phyloP scores from a whole-genome alignment of 2,113 vertebrate species.

The Cyprinus carpio region DNA sequence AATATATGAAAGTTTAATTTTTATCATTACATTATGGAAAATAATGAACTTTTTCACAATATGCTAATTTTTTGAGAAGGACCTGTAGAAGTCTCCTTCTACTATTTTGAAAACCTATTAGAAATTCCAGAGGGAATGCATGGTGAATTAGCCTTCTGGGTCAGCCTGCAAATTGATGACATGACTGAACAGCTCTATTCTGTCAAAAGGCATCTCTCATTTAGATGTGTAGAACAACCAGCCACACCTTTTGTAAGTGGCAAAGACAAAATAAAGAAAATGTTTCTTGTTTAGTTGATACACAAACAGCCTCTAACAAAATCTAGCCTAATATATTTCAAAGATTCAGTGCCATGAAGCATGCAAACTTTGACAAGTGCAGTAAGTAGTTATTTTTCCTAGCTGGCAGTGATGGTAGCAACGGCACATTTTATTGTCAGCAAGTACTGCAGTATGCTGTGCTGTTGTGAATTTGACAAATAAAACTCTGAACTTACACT shows the following conservation, averaged over 20 bases:
- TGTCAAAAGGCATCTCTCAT: not conserved
- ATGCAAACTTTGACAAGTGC: not conserved
- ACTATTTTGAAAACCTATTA: not conserved
- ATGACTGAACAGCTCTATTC: not conserved
- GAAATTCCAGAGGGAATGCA: conserved; percentile 15
- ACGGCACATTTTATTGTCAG: not conserved
- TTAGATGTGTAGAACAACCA: not conserved
- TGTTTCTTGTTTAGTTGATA: conserved; percentile 13
- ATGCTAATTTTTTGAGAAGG: no score
- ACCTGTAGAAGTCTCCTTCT: not conserved
- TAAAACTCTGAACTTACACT: not conserved
- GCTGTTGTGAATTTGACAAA: not conserved
- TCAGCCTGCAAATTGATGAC: conserved; percentile 6
- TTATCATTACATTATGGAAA: no score
- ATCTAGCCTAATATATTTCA: not conserved
- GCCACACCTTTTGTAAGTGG: not conserved
- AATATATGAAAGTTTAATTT: no score
- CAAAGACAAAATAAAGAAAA: not conserved
- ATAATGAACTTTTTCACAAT: no score
- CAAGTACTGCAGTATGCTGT: not conserved
- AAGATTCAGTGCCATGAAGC: not conserved
- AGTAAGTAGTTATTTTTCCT: not conserved
- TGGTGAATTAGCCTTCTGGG: conserved; percentile 3
- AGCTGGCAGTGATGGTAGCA: not conserved
- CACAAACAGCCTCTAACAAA: not conserved